Evolutionary conservation across 2,888 invertebrate species (phyloP).

Genomic region (Lymantria monacha): DNA sequence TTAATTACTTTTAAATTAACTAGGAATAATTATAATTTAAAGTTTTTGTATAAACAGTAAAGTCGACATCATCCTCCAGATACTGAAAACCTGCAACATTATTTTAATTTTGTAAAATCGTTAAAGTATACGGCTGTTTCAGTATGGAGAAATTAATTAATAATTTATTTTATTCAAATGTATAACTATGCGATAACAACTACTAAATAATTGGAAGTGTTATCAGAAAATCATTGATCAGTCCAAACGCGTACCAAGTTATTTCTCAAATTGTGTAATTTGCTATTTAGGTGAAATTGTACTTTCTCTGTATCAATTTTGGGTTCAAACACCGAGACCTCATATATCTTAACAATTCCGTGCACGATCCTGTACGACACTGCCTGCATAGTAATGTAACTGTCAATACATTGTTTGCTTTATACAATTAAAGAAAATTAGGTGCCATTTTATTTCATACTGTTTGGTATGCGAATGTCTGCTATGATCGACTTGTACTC

Average conservation of each 20-base stretch:
- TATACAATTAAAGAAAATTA: conserved; percentile 58
- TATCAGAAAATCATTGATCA: not conserved
- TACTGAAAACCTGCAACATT: too few relatives aligned
- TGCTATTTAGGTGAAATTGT: conserved; percentile 54
- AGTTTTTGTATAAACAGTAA: too few relatives aligned
- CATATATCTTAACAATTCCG: conserved; percentile 47
- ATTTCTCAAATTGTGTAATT: conserved; percentile 33
- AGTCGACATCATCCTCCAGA: too few relatives aligned
- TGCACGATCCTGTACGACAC: conserved; percentile 50
- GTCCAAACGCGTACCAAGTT: conserved; percentile 18
- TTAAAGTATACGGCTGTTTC: too few relatives aligned
- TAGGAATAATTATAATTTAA: too few relatives aligned
- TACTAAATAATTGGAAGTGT: too few relatives aligned
- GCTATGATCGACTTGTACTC: conserved; percentile 29
- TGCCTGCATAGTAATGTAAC: conserved; percentile 59
- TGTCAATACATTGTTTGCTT: conserved; percentile 36
- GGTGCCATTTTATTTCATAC: conserved; percentile 34
- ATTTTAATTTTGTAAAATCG: too few relatives aligned
- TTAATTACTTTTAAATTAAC: too few relatives aligned
- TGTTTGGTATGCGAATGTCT: conserved; percentile 40
- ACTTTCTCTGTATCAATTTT: conserved; percentile 65
- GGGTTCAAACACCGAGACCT: conserved; percentile 54
- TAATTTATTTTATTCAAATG: too few relatives aligned
- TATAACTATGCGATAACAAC: too few relatives aligned
- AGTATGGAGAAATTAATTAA: too few relatives aligned